Conservation (phyloP, 1,140 invertebrate species). For the Drosophila littoralis region DNA sequence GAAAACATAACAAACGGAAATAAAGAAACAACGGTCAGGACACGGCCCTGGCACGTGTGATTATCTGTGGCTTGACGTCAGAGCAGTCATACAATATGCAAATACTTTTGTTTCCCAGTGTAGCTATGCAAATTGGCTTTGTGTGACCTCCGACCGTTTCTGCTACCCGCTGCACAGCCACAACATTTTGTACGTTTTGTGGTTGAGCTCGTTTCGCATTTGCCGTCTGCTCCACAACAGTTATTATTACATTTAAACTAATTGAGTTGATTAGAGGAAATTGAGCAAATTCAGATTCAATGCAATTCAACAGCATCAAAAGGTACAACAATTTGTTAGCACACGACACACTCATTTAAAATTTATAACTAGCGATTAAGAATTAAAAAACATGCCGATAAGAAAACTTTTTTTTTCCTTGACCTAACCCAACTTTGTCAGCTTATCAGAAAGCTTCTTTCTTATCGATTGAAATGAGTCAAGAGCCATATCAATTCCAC, state of each 20-base stretch:
- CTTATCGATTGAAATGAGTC: background rate
- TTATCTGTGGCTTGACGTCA: constrained; percentile 53
- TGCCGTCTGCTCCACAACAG: constrained; percentile 52
- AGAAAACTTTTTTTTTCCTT: background rate
- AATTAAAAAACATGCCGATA: background rate
- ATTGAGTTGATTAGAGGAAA: constrained; percentile 80
- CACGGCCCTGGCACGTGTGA: constrained; percentile 58
- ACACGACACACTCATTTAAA: constrained; percentile 5
- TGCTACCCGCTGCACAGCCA: constrained; percentile 8
- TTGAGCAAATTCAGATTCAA: constrained; percentile 44
- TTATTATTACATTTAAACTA: constrained; percentile 76
- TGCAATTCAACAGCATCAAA: constrained; percentile 59
- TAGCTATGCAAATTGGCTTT: constrained; percentile 63
- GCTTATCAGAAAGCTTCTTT: background rate
- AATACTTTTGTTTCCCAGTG: constrained; percentile 62
- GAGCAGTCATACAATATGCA: constrained; percentile 72
- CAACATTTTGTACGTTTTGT: constrained; percentile 52
- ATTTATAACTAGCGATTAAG: background rate
- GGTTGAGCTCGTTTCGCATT: constrained; percentile 62
- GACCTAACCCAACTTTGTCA: constrained; percentile 12
- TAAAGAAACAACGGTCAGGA: constrained; percentile 34
- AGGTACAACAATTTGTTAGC: constrained; percentile 15
- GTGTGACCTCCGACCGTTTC: background rate
- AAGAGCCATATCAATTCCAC: background rate
- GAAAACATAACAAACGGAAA: constrained; percentile 30